A percentile compares a stretch with the other conserved stretches of the same genome.
phyloP scores from a whole-genome alignment of 35 echinoderm and acorn worm species.

The Ptychodera flava region DNA sequence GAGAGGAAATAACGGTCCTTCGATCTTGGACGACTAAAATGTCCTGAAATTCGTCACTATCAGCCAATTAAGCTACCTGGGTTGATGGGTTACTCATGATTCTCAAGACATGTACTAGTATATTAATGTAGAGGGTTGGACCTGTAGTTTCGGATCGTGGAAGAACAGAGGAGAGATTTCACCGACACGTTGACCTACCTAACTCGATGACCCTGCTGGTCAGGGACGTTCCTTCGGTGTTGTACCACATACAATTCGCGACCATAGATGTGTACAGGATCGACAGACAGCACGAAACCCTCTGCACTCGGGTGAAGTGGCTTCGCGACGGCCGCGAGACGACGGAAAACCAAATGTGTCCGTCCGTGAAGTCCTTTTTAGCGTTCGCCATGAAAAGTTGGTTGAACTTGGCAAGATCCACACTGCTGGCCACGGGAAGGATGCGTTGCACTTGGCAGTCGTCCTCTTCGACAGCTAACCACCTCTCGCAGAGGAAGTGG shows the following conservation, averaged over 20 bases:
- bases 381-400: background rate
- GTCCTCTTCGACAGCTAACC: slow-evolving; percentile 57
- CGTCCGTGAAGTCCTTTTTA: background rate
- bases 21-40: no score
- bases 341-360: background rate
- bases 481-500: slow-evolving; percentile 59
- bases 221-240: background rate
- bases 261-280: background rate
- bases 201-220: background rate
- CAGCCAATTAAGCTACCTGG: no score
- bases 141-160: no score
- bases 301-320: background rate
- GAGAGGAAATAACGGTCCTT: no score
- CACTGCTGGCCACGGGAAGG: slow-evolving; percentile 34
- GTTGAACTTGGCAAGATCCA: slow-evolving; percentile 22
- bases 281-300: background rate
- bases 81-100: no score
- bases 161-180: no score
- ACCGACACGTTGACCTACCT: background rate
- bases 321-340: background rate
- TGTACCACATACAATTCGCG: background rate
- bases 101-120: no score
- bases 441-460: slow-evolving; percentile 45
- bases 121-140: no score
- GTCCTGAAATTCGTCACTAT: no score